Base-by-base conservation (phyloP, 2,888 invertebrate species). In the Troglohyphantes excavatus region DNA sequence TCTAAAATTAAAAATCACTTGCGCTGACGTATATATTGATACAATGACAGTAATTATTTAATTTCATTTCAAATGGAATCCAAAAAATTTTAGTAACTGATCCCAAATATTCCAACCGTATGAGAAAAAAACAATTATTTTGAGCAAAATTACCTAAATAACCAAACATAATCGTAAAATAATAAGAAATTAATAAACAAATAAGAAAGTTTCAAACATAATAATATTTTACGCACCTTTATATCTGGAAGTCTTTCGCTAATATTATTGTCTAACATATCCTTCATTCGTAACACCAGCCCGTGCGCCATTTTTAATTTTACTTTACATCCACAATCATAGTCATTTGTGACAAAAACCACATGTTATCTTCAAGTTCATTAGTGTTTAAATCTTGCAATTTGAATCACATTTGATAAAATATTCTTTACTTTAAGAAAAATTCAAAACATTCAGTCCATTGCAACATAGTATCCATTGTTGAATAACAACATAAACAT, bases 241-340 rank as follows among this genome's bases (percentile, higher is more conserved):
- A 23, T 26, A n/a, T 19, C 59, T 3, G 11, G 23, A 72, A 2
- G 26, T 21, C 9, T 7, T 63, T 82, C 70, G 17, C 2, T 70
- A n/a, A 9, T 19, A 19, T 21, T 59, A 26, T 43, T 2, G 23
- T 59, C 70, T 6, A 72, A 2, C 39, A 67, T 67, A 19, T 82
- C 82, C n/a, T 82, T 13, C 82, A 82, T 61, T 72, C 82, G 70
- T 33, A 82, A 72, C 21, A 43, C 61, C 29, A 82, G 39, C 33
- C 82, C 82, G 26, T 82, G 82, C 82, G 82, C 82, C 82, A 82
- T 82, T 70, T 82, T 82, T 33, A 29, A 23, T 61, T 19, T 61
- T 23, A 61, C 9, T n/a, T 17, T 61, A 17, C 2, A 3, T 65
- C 65, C 23, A 27, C 7, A 19, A 26, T 65, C 11, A 27, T 23